Base-by-base conservation (phyloP, 1,140 invertebrate genomes). In the Macrobrachium nipponense region DNA sequence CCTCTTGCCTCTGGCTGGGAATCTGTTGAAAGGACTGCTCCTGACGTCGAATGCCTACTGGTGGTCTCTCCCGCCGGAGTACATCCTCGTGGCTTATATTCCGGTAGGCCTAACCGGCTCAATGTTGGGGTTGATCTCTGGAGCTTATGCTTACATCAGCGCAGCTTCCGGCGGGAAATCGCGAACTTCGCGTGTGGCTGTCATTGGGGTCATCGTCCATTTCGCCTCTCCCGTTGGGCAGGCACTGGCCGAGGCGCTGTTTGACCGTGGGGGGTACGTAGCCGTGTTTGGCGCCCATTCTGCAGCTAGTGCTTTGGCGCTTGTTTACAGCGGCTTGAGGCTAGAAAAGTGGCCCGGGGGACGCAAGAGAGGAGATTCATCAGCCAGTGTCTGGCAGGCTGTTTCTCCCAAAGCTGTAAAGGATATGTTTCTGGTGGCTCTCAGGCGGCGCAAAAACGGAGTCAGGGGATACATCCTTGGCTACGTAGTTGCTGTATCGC, bases 11-110 rank as follows among this genome's bases (percentile, higher is more conserved):
- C 12, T 70, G 23, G 20, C 10, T 17, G 68, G 68, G 17, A 23
- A 70, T 23, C 20, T 70, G 14, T 14, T 23, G 5, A 23, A 27
- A 43, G 68, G 68, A 23, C 8, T 70, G 11, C 23, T 23, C 68
- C 5, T 70, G 68, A 70, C 68, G 68, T 20, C 68, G n/a, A 70
- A 70, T n/a, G 18, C 68, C 20, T 70, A 23, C 68, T 70, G 68
- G 68, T n/a, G 15, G 68, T 20, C 68, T n/a, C 68, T 70, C 20
- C 36, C 68, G 8, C n/a, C 20, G 6, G 17, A 23, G 10, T 70
- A n/a, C 20, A 23, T 70, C 68, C 68, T 70, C 20, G 23, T 70
- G 68, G 15, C 68, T 14, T 70, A 27, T 43, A n/a, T 70, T 17
- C 68, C 68, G 8, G 20, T 70, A 43, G 68, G 68, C 68, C 20